Evolutionary conservation across 2,113 vertebrate genomes (phyloP).

Genomic region (Dissostichus mawsoni): DNA sequence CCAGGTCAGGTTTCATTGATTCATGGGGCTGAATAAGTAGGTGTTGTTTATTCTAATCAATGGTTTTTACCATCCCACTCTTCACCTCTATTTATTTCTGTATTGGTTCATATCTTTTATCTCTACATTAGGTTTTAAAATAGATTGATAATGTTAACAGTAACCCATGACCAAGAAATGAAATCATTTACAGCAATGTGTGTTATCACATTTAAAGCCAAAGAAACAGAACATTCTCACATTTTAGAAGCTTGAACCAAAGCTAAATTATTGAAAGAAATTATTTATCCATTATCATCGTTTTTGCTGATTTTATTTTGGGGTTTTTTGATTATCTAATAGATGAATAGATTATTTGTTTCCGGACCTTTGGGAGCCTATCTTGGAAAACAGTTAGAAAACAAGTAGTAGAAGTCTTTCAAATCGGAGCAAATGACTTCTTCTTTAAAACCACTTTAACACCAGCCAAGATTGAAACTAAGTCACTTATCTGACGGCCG

Average conservation of each 20-base stretch:
- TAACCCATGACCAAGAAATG: constrained; percentile 17
- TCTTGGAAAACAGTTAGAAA: neutral
- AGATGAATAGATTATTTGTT: neutral
- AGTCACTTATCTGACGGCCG: constrained; percentile 63
- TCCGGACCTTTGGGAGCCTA: too few species aligned
- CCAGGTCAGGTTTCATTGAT: constrained; percentile 53
- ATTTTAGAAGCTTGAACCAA: neutral
- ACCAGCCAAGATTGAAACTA: constrained; percentile 69
- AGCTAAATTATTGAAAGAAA: too few species aligned
- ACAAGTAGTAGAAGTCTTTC: neutral
- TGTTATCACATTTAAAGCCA: too few species aligned
- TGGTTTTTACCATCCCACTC: constrained; percentile 54
- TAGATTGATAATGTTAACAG: constrained; percentile 24
- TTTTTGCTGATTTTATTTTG: neutral
- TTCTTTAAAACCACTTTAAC: constrained; percentile 21
- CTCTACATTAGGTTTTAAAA: constrained; percentile 36
- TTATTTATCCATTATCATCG: neutral
- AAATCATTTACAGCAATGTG: constrained; percentile 5
- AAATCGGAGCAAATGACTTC: constrained; percentile 48
- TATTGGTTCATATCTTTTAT: constrained; percentile 7
- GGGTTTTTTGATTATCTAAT: neutral
- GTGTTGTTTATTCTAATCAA: constrained; percentile 53
- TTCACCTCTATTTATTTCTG: constrained; percentile 26
- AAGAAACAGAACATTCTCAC: neutral
- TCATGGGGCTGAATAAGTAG: constrained; percentile 47